Evolutionary conservation across 1,140 invertebrate genomes (phyloP).

Genomic region (Armadillidium nasatum): DNA sequence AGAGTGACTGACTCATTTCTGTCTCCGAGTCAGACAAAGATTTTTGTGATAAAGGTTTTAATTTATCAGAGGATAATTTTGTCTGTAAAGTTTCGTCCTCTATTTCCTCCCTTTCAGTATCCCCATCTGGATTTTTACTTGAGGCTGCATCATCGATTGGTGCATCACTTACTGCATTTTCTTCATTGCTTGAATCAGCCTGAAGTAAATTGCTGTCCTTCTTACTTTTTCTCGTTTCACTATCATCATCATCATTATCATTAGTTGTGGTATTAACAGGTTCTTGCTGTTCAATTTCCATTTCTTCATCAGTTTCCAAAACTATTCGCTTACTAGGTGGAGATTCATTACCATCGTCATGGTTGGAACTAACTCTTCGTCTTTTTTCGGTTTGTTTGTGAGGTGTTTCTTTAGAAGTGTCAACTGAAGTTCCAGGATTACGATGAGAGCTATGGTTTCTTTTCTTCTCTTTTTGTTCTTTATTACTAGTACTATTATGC

Average conservation of each 20-base stretch:
- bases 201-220: too few relatives aligned
- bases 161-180: background rate
- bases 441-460: slow-evolving; percentile 4
- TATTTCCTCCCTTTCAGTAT: too few relatives aligned
- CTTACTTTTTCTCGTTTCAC: too few relatives aligned
- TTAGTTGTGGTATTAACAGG: background rate
- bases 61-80: too few relatives aligned
- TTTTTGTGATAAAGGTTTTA: too few relatives aligned
- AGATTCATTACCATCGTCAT: background rate
- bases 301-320: background rate
- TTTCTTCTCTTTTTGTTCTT: background rate
- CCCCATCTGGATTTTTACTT: background rate
- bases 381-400: background rate
- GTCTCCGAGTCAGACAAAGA: too few relatives aligned
- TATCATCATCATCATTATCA: background rate
- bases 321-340: background rate
- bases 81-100: too few relatives aligned
- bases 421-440: background rate
- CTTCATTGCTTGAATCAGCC: background rate
- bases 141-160: slow-evolving; percentile 11
- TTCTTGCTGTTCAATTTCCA: background rate
- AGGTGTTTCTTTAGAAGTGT: too few relatives aligned
- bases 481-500: background rate
- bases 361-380: background rate
- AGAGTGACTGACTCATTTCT: too few relatives aligned